Conservation (phyloP, 2,797 vertebrate genomes). For the Thunnus albacares region DNA sequence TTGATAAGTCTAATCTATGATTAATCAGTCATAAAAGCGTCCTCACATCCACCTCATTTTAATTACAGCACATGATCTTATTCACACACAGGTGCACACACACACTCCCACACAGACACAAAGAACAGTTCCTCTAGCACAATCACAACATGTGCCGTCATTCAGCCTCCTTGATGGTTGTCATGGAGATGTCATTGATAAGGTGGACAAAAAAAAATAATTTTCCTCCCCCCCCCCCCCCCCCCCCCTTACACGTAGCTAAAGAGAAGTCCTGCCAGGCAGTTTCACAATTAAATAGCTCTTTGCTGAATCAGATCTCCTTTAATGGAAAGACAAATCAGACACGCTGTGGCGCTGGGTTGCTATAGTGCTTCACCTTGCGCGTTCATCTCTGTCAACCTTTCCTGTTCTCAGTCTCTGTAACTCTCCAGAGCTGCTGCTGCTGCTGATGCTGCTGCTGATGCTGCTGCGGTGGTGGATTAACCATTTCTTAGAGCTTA, state of each 20-base stretch:
- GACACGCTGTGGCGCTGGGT: slow-evolving; percentile 36
- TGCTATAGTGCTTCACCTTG: slow-evolving; percentile 69
- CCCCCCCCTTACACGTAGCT: slow-evolving; percentile 31
- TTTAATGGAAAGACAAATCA: slow-evolving; percentile 54
- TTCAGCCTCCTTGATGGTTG: slow-evolving; percentile 78
- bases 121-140: slow-evolving; percentile 63
- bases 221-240: slow-evolving; percentile 32
- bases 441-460: slow-evolving; percentile 34
- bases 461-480: slow-evolving; percentile 60
- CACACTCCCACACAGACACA: slow-evolving; percentile 54
- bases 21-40: not conserved
- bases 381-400: slow-evolving; percentile 55
- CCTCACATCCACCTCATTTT: not conserved
- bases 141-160: slow-evolving; percentile 69
- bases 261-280: slow-evolving; percentile 45
- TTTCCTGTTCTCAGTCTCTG: slow-evolving; percentile 50
- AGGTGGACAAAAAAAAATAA: slow-evolving; percentile 63
- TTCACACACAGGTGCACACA: slow-evolving; percentile 42
- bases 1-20: not conserved
- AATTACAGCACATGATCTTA: slow-evolving; percentile 9
- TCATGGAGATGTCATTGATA: slow-evolving; percentile 86
- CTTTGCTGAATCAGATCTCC: slow-evolving; percentile 50
- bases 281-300: slow-evolving; percentile 27
- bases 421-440: slow-evolving; percentile 44
- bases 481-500: slow-evolving; percentile 70